phyloP scores from a whole-genome alignment of 1,140 invertebrate genomes.

The Mercenaria mercenaria region DNA sequence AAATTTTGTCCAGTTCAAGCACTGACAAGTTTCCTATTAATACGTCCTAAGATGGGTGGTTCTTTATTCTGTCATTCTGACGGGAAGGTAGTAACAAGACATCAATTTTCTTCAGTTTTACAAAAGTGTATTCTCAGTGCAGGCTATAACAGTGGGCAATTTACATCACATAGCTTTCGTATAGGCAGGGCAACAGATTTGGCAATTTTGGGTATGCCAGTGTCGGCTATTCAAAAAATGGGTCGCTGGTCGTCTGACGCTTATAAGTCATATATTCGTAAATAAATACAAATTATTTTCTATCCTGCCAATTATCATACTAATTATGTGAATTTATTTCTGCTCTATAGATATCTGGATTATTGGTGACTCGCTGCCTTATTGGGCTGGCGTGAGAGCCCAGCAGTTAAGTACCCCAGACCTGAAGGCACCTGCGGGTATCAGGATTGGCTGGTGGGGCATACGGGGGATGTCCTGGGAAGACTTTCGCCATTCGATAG shows the following conservation, averaged over 20 bases:
- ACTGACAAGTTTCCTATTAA: neutral
- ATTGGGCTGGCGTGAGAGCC: neutral
- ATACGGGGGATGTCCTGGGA: neutral
- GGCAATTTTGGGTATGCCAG: neutral
- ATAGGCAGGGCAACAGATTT: neutral
- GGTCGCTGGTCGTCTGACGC: neutral
- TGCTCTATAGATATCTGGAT: neutral
- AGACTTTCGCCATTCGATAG: neutral
- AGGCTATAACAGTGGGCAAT: neutral
- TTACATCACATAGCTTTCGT: neutral
- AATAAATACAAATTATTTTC: neutral
- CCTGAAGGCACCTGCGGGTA: no score
- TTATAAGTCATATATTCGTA: neutral
- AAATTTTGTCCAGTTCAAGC: neutral
- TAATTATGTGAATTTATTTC: neutral
- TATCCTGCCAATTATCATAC: neutral
- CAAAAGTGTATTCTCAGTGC: neutral
- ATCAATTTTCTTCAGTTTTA: no score
- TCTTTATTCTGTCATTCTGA: no score
- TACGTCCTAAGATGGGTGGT: neutral
- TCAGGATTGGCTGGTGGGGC: neutral
- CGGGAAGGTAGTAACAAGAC: no score
- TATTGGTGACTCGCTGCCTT: neutral
- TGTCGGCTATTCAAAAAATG: neutral
- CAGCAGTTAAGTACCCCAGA: neutral